phyloP scores from a whole-genome alignment of 2,113 vertebrate genomes.

The Sterrhoptilus dennistouni region DNA sequence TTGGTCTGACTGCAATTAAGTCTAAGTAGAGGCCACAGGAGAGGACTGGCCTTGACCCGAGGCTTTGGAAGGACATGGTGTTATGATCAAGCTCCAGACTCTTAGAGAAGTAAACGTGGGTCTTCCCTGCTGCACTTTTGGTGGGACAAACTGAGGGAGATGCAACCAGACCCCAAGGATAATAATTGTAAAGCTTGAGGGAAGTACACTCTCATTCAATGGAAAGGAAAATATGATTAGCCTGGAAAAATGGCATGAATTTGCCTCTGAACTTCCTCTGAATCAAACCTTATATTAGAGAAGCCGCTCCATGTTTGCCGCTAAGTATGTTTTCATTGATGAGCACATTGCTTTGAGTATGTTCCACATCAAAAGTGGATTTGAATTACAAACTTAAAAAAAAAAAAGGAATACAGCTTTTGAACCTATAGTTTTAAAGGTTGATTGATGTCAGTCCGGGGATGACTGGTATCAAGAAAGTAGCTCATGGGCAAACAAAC shows the following conservation, averaged over 20 bases:
- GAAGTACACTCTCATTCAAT: not conserved
- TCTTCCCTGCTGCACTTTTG: not conserved
- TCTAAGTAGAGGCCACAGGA: not conserved
- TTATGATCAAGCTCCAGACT: not conserved
- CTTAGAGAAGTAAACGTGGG: not conserved
- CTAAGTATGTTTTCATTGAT: not conserved
- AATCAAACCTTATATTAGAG: not conserved
- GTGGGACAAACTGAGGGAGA: not conserved
- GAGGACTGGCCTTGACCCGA: not conserved
- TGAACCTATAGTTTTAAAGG: not conserved
- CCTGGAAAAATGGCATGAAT: not conserved
- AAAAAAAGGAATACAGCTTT: not conserved
- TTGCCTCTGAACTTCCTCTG: not conserved
- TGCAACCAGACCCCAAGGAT: not conserved
- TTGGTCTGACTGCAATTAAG: not conserved
- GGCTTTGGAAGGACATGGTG: not conserved
- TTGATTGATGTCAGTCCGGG: not conserved
- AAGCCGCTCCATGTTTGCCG: not conserved
- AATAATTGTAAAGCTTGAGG: not conserved
- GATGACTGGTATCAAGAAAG: not conserved
- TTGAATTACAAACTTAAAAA: not conserved
- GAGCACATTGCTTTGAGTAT: not conserved
- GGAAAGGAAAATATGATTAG: not conserved
- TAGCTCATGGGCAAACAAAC: not conserved
- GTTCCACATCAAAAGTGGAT: not conserved